Conservation (phyloP, 2,888 invertebrate genomes). For the Oegoconia quadripuncta region DNA sequence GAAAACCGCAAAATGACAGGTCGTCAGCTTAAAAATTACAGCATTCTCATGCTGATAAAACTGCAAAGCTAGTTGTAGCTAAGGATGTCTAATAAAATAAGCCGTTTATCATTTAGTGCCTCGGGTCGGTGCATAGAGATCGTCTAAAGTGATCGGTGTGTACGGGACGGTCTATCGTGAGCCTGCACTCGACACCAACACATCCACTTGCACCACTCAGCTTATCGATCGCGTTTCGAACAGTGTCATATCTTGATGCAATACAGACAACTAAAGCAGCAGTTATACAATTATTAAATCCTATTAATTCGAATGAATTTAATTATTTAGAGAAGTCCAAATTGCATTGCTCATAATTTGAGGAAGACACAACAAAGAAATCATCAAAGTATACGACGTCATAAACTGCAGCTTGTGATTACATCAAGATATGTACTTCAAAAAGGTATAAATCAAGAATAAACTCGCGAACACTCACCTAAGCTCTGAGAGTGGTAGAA, state of each 20-base stretch:
- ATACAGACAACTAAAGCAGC: neutral
- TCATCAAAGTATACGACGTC: no score
- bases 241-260: neutral
- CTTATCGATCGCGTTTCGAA: neutral
- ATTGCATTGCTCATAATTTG: no score
- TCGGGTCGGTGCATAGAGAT: constrained; percentile 61
- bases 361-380: no score
- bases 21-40: constrained; percentile 33
- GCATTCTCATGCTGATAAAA: constrained; percentile 57
- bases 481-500: constrained; percentile 95
- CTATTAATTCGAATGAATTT: no score
- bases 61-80: constrained; percentile 53
- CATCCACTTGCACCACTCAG: constrained; percentile 8
- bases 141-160: constrained; percentile 53
- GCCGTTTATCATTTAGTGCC: constrained; percentile 78
- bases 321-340: no score
- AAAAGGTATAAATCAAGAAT: constrained; percentile 8
- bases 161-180: constrained; percentile 35
- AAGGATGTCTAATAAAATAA: constrained; percentile 42
- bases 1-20: constrained; percentile 30
- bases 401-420: no score
- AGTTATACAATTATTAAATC: constrained; percentile 6
- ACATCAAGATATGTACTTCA: constrained; percentile 25
- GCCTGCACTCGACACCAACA: constrained; percentile 26
- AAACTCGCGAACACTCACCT: constrained; percentile 80